A percentile compares a stretch with the other conserved stretches of the same genome.
Evolutionary conservation across 2,797 vertebrate genomes (phyloP).

Genomic region (Cirrhinus molitorella): DNA sequence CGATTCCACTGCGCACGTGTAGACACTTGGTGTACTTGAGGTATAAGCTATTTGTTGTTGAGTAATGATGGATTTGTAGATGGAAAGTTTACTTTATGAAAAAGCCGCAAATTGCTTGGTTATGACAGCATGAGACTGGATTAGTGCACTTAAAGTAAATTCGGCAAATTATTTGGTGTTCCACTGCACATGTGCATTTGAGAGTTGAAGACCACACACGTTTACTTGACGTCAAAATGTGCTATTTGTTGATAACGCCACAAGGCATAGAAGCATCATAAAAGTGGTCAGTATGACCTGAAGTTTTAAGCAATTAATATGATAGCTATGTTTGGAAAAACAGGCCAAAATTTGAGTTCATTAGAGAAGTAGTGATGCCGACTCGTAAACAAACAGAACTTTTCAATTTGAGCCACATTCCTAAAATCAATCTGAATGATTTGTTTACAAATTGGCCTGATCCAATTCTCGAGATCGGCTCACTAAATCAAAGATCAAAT

Average conservation of each 20-base stretch:
- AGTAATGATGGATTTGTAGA: background rate
- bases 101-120: background rate
- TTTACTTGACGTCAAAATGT: background rate
- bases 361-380: background rate
- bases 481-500: background rate
- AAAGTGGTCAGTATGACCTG: background rate
- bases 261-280: background rate
- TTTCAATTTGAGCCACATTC: background rate
- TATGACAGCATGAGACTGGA: background rate
- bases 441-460: constrained; percentile 1
- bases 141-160: background rate
- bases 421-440: background rate
- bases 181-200: background rate
- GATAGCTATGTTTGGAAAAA: background rate
- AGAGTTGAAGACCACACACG: background rate
- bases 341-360: background rate
- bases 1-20: background rate
- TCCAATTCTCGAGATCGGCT: background rate
- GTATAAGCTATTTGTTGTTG: background rate
- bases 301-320: background rate
- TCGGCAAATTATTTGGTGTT: background rate
- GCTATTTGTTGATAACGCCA: background rate
- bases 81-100: constrained; percentile 1
- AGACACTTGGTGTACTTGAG: background rate
- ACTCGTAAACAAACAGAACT: background rate